Evolutionary conservation across 2,113 vertebrate genomes (phyloP).

Genomic region (Oryzias woworae): DNA sequence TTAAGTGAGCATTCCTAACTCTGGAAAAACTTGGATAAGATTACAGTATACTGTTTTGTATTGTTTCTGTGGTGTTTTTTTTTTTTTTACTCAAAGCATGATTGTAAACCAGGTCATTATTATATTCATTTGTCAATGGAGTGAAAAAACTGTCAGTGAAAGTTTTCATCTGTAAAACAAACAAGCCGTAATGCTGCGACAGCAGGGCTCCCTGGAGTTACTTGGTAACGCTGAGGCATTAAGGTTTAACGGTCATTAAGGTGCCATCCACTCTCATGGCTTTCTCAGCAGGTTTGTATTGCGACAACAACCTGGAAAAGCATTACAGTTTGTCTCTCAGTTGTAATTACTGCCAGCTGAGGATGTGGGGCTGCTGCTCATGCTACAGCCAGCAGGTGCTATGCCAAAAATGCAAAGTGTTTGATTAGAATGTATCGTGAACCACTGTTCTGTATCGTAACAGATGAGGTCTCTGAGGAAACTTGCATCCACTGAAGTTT

Average conservation of each 20-base stretch:
- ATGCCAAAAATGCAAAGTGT: conserved; percentile 51
- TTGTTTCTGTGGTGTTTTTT: too few relatives aligned
- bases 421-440: conserved; percentile 41
- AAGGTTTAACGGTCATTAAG: not conserved
- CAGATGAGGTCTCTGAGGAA: too few relatives aligned
- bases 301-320: not conserved
- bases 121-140: too few relatives aligned
- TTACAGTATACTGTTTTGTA: too few relatives aligned
- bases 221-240: conserved; percentile 8
- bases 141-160: too few relatives aligned
- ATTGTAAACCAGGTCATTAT: too few relatives aligned
- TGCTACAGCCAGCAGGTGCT: conserved; percentile 14
- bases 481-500: too few relatives aligned
- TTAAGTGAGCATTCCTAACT: too few relatives aligned
- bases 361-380: conserved; percentile 13
- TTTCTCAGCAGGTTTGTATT: conserved; percentile 10
- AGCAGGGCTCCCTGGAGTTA: not conserved
- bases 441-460: not conserved
- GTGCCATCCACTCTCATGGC: conserved; percentile 9
- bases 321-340: not conserved
- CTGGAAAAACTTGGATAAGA: too few relatives aligned
- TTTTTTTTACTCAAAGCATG: too few relatives aligned
- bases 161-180: not conserved
- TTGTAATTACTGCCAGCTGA: conserved; percentile 39
- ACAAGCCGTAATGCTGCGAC: not conserved